A percentile compares a stretch with the other conserved stretches of the same genome.
Conservation (phyloP, 2,797 vertebrate species). For the Peromyscus melanophrys region DNA sequence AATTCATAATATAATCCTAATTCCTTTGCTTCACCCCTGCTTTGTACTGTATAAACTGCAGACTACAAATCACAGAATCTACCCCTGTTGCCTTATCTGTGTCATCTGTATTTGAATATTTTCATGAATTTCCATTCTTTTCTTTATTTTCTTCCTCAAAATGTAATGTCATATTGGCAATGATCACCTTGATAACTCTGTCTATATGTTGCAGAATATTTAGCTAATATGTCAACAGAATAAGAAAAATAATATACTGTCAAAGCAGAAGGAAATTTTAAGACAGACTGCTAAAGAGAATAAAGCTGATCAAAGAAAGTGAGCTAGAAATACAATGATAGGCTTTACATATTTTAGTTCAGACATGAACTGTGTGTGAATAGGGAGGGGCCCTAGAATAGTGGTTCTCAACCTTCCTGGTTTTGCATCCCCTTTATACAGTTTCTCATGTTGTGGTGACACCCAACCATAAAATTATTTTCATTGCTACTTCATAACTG, state of each 20-base stretch:
- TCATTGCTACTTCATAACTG: not conserved
- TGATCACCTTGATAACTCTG: not conserved
- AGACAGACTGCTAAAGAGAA: not conserved
- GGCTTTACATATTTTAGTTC: no score
- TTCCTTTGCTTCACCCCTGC: not conserved
- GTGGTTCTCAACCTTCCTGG: not conserved
- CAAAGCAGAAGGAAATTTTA: not conserved
- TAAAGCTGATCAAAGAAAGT: not conserved
- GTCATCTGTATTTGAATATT: not conserved
- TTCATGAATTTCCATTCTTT: not conserved
- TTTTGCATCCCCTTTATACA: not conserved
- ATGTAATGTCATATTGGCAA: not conserved
- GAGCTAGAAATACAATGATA: not conserved
- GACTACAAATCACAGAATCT: not conserved
- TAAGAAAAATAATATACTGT: not conserved
- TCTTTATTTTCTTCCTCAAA: not conserved
- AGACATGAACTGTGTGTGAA: not conserved
- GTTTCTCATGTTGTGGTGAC: not conserved
- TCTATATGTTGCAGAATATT: not conserved
- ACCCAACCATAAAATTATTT: not conserved
- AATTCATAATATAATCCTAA: not conserved
- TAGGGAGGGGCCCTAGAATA: not conserved
- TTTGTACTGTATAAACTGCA: not conserved
- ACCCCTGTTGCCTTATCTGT: not conserved
- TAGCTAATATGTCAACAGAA: not conserved